phyloP scores from a whole-genome alignment of 2,888 invertebrate genomes.

The Frankliniella fusca region DNA sequence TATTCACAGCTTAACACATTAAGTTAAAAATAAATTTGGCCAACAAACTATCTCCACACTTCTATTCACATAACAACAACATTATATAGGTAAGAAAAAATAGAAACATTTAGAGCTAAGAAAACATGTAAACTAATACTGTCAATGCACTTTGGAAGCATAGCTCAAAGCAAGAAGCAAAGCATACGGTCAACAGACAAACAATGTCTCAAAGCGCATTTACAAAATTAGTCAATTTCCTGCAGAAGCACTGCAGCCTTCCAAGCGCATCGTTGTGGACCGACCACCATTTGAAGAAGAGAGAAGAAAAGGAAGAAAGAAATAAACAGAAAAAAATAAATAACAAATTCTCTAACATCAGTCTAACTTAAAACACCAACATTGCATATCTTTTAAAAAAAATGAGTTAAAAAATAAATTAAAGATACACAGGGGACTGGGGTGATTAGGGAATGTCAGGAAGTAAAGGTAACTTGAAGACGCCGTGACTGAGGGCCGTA shows the following conservation, averaged over 20 bases:
- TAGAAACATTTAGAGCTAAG: conserved; percentile 23
- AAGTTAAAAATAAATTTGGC: conserved; percentile 24
- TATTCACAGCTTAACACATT: conserved; percentile 18
- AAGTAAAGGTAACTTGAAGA: neutral
- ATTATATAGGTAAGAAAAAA: conserved; percentile 7
- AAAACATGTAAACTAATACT: conserved; percentile 17
- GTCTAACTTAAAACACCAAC: conserved; percentile 19
- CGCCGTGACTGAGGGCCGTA: neutral
- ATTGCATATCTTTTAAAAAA: neutral
- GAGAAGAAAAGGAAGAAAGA: neutral
- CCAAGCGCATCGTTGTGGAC: conserved; percentile 5
- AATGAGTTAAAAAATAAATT: neutral
- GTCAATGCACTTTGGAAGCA: neutral
- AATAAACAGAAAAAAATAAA: conserved; percentile 25
- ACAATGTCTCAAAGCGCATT: neutral
- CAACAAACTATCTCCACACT: conserved; percentile 1
- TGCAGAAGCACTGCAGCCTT: conserved; percentile 11
- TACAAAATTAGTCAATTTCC: neutral
- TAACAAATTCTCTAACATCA: conserved; percentile 26
- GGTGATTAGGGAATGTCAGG: neutral
- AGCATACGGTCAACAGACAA: neutral
- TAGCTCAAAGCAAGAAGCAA: neutral
- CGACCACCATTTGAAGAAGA: conserved; percentile 1
- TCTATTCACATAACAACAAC: conserved; percentile 25
- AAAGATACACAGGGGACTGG: neutral